These are phyloP conservation scores for Dasypolia templi DNA, from an alignment of 2,888 invertebrate genomes.

Conservation along the genomic window DNA sequence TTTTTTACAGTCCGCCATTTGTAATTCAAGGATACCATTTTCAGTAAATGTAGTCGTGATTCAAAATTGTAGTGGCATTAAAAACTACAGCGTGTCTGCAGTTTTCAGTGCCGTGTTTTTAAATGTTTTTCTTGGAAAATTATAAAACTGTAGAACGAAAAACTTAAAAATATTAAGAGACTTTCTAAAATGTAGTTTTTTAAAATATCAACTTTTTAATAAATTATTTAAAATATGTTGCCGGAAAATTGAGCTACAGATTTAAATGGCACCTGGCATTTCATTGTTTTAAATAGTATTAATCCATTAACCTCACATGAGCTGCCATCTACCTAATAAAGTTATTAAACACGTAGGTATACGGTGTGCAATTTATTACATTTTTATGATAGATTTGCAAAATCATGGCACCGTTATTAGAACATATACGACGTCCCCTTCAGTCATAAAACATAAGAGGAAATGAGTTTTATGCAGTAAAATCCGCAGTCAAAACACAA, in stretches of 20 bases:
- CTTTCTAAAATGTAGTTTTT: conserved; percentile 9
- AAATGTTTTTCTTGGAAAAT: conserved; percentile 36
- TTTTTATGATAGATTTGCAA: conserved; percentile 57
- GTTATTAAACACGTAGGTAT: conserved; percentile 26
- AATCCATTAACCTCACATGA: too few relatives aligned
- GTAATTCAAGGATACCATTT: neutral
- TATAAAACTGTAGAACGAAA: conserved; percentile 24
- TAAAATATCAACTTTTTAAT: neutral
- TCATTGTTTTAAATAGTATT: too few relatives aligned
- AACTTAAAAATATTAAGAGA: conserved; percentile 12
- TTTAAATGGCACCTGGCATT: too few relatives aligned
- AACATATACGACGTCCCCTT: conserved; percentile 43
- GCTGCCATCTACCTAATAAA: conserved; percentile 8
- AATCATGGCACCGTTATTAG: conserved; percentile 53
- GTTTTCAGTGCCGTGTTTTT: conserved; percentile 21
- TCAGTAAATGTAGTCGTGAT: conserved; percentile 3
- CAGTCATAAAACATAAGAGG: conserved; percentile 52
- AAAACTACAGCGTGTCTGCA: conserved; percentile 32
- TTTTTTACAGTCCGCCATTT: neutral
- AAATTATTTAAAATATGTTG: neutral
- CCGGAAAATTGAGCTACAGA: neutral
- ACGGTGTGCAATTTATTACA: conserved; percentile 39
- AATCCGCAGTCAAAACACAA: conserved; percentile 42
- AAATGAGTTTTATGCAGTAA: conserved; percentile 57
- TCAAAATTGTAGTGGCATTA: conserved; percentile 27